A percentile compares a stretch with the other conserved stretches of the same genome.
Conservation (phyloP, 2,888 invertebrate genomes). For the Acleris laterana region DNA sequence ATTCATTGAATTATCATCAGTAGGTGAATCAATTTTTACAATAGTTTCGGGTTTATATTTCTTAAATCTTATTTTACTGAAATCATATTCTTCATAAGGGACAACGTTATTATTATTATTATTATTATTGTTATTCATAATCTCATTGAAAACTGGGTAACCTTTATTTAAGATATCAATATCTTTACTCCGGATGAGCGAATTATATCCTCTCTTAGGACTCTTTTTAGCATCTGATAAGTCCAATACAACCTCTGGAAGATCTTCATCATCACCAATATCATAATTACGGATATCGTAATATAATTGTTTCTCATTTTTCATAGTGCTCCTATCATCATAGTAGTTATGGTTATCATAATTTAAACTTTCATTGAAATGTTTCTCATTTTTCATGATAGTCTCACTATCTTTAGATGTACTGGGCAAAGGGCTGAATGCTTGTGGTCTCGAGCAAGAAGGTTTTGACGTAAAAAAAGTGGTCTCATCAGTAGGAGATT, state of each 20-base stretch:
- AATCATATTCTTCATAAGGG: background rate
- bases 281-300: conserved; percentile 27
- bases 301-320: conserved; percentile 56
- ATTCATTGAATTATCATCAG: background rate
- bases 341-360: conserved; percentile 20
- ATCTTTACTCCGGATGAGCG: background rate
- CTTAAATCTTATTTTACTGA: conserved; percentile 15
- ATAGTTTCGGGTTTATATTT: conserved; percentile 9
- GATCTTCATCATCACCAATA: conserved; percentile 42
- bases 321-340: conserved; percentile 19
- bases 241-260: conserved; percentile 46
- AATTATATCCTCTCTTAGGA: background rate
- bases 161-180: background rate
- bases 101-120: conserved; percentile 5
- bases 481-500: conserved; percentile 50
- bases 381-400: conserved; percentile 55
- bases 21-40: background rate
- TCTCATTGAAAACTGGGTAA: conserved; percentile 10
- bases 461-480: conserved; percentile 43
- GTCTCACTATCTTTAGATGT: conserved; percentile 56
- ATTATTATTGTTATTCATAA: conserved; percentile 23
- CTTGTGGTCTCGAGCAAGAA: conserved; percentile 38
- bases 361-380: conserved; percentile 51
- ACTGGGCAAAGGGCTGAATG: conserved; percentile 60
- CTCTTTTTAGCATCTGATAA: conserved; percentile 32